A percentile compares a stretch with the other conserved stretches of the same genome.
phyloP scores from a whole-genome alignment of 2,113 vertebrate species.

The Pterocles gutturalis region DNA sequence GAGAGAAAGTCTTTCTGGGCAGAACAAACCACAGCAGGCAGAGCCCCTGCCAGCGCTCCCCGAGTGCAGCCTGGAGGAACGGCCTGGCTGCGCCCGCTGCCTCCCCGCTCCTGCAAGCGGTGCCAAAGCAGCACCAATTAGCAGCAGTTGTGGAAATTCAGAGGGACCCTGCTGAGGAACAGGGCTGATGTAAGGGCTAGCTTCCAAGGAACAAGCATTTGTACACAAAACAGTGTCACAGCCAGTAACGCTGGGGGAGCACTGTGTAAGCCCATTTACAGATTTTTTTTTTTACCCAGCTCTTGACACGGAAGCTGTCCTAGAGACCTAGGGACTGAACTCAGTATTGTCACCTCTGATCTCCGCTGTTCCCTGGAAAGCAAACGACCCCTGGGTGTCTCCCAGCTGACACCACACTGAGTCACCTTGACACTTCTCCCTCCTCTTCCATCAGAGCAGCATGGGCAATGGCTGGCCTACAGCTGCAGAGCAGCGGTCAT shows the following conservation, averaged over 20 bases:
- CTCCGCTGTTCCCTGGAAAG: neutral
- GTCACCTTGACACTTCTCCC: neutral
- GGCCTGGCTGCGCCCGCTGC: neutral
- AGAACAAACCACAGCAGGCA: neutral
- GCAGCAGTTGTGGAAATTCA: neutral
- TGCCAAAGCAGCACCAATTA: neutral
- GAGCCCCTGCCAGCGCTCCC: neutral
- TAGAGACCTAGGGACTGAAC: neutral
- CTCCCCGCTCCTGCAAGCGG: neutral
- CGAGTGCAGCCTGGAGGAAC: fast-evolving
- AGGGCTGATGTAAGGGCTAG: neutral
- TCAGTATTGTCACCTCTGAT: neutral
- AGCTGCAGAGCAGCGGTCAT: neutral
- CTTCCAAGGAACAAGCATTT: neutral
- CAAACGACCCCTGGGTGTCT: no score
- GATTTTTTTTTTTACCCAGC: neutral
- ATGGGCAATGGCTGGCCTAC: fast-evolving
- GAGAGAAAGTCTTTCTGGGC: neutral
- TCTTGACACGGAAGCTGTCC: neutral
- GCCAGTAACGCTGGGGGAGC: neutral
- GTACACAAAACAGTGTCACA: neutral
- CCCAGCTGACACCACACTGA: neutral
- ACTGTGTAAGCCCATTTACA: fast-evolving
- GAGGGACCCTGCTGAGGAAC: neutral
- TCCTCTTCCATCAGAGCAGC: neutral